A percentile compares a stretch with the other conserved stretches of the same genome.
These are phyloP conservation scores for Caenorhabditis angaria DNA, from an alignment of 2,888 invertebrate genomes.

Conservation along the genomic window DNA sequence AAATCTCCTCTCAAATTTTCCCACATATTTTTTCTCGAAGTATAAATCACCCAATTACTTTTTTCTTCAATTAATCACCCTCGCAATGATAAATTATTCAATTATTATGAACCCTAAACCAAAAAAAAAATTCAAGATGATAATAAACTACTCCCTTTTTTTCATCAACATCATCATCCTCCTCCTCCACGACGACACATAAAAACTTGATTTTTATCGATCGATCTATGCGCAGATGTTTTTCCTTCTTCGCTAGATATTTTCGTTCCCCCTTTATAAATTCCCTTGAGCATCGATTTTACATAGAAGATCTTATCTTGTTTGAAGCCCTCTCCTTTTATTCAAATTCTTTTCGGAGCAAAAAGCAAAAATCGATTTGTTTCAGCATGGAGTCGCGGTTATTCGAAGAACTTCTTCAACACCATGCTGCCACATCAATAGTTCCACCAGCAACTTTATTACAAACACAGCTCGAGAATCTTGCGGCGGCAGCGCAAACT, in stretches of 20 bases:
- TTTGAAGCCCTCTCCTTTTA: background rate
- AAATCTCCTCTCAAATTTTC: no score
- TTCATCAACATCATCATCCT: background rate
- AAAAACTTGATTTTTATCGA: slow-evolving; percentile 5
- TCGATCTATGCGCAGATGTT: background rate
- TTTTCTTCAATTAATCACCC: no score
- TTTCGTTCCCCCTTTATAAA: no score
- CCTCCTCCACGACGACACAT: background rate
- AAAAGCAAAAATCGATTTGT: background rate
- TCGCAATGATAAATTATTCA: no score
- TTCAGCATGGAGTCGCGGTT: background rate
- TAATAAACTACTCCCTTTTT: background rate
- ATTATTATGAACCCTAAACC: no score
- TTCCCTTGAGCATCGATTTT: slow-evolving; percentile 3
- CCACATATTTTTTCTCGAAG: no score
- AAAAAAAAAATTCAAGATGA: no score
- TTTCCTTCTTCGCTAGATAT: background rate
- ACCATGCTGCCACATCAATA: background rate
- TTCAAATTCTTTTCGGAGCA: background rate
- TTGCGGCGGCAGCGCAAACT: background rate
- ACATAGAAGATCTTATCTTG: background rate
- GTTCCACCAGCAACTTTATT: background rate
- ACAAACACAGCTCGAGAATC: background rate
- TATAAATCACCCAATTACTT: no score
- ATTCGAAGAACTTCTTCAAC: background rate